Conservation (phyloP, 2,888 invertebrate species). For the Ectemnius lituratus region DNA sequence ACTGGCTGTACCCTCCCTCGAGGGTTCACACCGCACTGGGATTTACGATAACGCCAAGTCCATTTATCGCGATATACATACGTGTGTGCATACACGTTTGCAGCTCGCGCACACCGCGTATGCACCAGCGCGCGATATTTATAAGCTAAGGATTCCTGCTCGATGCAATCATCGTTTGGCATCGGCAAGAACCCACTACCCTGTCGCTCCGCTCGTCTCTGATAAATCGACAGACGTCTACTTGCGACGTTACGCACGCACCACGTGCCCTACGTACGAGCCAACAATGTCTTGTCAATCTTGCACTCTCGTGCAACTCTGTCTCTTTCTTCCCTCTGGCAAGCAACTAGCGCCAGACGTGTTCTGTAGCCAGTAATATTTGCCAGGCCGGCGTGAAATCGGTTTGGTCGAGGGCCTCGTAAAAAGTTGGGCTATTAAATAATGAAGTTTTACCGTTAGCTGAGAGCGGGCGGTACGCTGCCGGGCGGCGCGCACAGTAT, state of each 20-base stretch:
- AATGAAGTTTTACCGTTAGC: constrained; percentile 47
- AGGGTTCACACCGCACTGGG: background rate
- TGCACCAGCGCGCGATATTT: constrained; percentile 38
- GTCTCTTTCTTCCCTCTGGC: background rate
- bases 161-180: constrained; percentile 49
- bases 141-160: constrained; percentile 45
- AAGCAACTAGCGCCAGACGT: background rate
- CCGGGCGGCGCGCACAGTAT: background rate
- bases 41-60: constrained; percentile 5
- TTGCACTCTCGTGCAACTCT: background rate
- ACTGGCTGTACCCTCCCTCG: background rate
- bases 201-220: background rate
- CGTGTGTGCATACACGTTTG: background rate
- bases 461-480: background rate
- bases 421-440: constrained; percentile 49
- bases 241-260: too few species aligned
- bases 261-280: too few species aligned
- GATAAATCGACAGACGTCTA: constrained; percentile 1
- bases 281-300: too few species aligned
- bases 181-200: constrained; percentile 48
- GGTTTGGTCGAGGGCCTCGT: constrained; percentile 32
- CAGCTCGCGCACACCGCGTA: background rate
- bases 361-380: background rate
- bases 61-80: constrained; percentile 26
- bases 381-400: constrained; percentile 15